Conservation (phyloP, 2,113 vertebrate genomes). For the Enhydra lutris region DNA sequence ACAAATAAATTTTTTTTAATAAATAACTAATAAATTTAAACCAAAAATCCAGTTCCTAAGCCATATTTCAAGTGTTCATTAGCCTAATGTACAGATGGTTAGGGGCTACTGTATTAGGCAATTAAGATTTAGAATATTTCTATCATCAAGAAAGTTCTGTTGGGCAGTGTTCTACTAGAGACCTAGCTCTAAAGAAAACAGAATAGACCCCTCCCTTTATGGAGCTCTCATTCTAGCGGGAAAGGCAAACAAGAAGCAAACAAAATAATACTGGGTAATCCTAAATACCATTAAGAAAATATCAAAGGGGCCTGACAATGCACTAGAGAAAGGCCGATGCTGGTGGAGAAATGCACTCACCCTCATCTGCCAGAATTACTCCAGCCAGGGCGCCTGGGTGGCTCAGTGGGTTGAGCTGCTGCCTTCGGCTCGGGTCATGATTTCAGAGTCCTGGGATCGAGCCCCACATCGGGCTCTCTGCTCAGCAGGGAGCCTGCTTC, state of each 20-base stretch:
- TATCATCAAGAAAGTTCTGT: neutral
- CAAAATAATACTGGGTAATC: neutral
- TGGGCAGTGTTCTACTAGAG: neutral
- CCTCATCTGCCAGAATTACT: neutral
- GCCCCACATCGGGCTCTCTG: too few relatives aligned
- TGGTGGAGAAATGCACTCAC: neutral
- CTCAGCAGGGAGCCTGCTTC: too few relatives aligned
- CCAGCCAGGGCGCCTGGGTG: neutral
- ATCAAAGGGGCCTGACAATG: neutral
- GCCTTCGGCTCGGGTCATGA: too few relatives aligned
- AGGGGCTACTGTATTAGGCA: neutral
- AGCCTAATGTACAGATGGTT: neutral
- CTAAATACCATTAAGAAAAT: neutral
- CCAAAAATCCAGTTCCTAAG: neutral
- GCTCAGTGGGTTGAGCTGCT: too few relatives aligned
- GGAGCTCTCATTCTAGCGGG: neutral
- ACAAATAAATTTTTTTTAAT: too few relatives aligned
- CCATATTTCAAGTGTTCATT: neutral
- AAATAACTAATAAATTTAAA: neutral
- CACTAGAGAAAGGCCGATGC: neutral
- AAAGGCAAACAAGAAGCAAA: slow-evolving; percentile 4
- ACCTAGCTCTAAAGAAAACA: neutral
- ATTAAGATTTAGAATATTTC: neutral
- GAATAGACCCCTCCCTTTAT: neutral
- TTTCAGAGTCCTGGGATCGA: too few relatives aligned